Conservation (phyloP, 2,888 invertebrate genomes). For the Chesias legatella region DNA sequence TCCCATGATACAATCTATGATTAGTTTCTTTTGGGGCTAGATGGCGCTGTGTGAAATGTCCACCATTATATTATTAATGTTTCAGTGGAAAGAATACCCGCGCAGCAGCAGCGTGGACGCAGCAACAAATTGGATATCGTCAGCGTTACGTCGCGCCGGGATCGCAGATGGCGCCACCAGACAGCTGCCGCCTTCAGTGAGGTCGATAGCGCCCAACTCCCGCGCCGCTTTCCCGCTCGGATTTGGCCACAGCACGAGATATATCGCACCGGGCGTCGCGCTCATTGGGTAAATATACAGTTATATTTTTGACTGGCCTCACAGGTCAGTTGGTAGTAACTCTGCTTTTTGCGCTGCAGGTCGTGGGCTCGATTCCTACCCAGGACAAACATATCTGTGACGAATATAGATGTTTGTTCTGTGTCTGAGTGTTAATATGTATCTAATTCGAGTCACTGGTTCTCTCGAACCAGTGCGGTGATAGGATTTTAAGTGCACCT, state of each 20-base stretch:
- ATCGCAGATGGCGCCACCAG: slow-evolving; percentile 69
- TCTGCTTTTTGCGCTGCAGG: too few relatives aligned
- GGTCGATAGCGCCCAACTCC: slow-evolving; percentile 79
- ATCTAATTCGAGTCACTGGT: too few relatives aligned
- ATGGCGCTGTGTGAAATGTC: too few relatives aligned
- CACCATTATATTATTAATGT: slow-evolving; percentile 13
- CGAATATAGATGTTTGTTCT: too few relatives aligned
- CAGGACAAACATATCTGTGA: too few relatives aligned
- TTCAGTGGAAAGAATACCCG: slow-evolving; percentile 82
- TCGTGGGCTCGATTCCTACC: too few relatives aligned
- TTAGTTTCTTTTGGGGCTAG: too few relatives aligned
- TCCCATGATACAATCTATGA: too few relatives aligned
- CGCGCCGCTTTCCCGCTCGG: slow-evolving; percentile 95
- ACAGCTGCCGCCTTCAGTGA: slow-evolving; percentile 86
- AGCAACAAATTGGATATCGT: slow-evolving; percentile 72
- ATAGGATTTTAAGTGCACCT: too few relatives aligned
- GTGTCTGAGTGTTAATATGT: too few relatives aligned
- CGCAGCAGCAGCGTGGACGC: slow-evolving; percentile 75
- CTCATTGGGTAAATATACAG: slow-evolving; percentile 87
- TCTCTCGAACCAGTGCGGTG: too few relatives aligned
- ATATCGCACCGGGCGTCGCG: slow-evolving; percentile 89
- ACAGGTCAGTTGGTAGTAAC: too few relatives aligned
- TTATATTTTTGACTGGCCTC: neutral
- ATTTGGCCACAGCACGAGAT: slow-evolving; percentile 93
- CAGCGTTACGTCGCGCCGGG: slow-evolving; percentile 59